Percentiles rank a stretch among this genome's conserved stretches.
Conservation (phyloP, 1,140 invertebrate species). For the Aporrectodea caliginosa region DNA sequence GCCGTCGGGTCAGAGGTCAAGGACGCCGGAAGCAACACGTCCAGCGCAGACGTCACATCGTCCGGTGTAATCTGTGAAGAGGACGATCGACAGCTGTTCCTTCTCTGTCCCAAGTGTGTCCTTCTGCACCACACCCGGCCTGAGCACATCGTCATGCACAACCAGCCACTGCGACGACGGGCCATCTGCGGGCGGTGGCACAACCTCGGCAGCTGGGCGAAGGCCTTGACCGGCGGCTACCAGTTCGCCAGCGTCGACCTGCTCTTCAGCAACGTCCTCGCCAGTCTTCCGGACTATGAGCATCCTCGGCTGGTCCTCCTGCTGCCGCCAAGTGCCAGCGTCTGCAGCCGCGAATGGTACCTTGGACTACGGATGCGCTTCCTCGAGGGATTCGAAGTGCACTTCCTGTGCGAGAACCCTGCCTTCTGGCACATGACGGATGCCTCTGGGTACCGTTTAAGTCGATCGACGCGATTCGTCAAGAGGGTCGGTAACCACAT, state of each 20-base stretch:
- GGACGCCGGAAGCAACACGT: conserved; percentile 12
- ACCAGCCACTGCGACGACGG: conserved; percentile 17
- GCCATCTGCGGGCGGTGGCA: conserved; percentile 32
- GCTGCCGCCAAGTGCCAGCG: conserved; percentile 28
- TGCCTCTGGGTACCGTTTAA: conserved; percentile 24
- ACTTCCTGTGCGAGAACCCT: conserved; percentile 34
- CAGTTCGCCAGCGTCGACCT: conserved; percentile 12
- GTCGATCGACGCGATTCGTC: conserved; percentile 20
- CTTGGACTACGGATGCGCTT: conserved; percentile 21
- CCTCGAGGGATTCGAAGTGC: conserved; percentile 33
- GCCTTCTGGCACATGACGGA: conserved; percentile 32
- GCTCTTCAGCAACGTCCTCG: conserved; percentile 3
- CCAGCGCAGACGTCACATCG: conserved; percentile 14
- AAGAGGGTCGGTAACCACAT: conserved; percentile 29
- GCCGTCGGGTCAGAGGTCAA: not conserved
- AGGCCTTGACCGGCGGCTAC: conserved; percentile 27
- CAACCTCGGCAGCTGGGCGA: conserved; percentile 30
- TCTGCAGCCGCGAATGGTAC: conserved; percentile 31
- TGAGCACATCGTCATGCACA: conserved; percentile 22
- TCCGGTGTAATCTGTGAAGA: not conserved
- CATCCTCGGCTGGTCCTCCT: conserved; percentile 32
- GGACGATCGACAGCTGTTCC: conserved; percentile 26
- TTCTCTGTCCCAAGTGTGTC: conserved; percentile 33
- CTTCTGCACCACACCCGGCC: conserved; percentile 26
- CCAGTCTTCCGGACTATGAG: conserved; percentile 30